Base-by-base conservation (phyloP, 1,140 invertebrate species). In the Macrobrachium rosenbergii region DNA sequence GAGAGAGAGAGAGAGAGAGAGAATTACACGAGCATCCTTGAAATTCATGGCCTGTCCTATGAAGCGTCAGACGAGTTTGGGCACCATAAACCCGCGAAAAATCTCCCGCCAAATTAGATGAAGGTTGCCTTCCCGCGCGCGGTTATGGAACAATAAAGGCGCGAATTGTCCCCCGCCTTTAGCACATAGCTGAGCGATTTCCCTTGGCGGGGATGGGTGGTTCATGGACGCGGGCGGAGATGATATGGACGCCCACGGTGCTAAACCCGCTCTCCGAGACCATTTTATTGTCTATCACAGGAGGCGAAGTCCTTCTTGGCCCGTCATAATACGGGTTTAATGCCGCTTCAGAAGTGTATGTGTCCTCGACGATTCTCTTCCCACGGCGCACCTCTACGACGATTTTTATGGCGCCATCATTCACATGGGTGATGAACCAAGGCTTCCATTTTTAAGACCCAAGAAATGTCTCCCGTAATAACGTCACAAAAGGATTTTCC, bases 281-380 rank as follows among this genome's bases (percentile, higher is more conserved):
- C 64, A 64, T 81, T 81, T 81, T 81, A 81, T 81, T 64, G 79
- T 62, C 64, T 43, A 81, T 81, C 60, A 64, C 19, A 59, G 23
- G 43, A 21, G 62, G 23, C 62, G 64, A 81, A 81, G 60, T 81
- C 79, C 79, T 52, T 81, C 79, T 19, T 6, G 79, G 23, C 23
- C 59, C 59, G 63, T 43, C 79, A 64, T 81, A 81, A 81, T 37
- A 37, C 79, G 62, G 64, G 79, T 81, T 81, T 81, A 81, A 81
- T 81, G 62, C n/a, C 59, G 23, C 60, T 81, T 81, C 64, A 59
- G 64, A 37, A 81, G 62, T 43, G 79, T 45, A 10, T 80, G 8
- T 52, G 52, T 52, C 52, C 52, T 52, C 52, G 8, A 52, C 7
- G 52, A 52, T 52, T 52, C 52, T 12, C 52, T 37, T 52, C 52